Evolutionary conservation across 2,113 vertebrate species (phyloP).

Genomic region (Pterocles burchelli): DNA sequence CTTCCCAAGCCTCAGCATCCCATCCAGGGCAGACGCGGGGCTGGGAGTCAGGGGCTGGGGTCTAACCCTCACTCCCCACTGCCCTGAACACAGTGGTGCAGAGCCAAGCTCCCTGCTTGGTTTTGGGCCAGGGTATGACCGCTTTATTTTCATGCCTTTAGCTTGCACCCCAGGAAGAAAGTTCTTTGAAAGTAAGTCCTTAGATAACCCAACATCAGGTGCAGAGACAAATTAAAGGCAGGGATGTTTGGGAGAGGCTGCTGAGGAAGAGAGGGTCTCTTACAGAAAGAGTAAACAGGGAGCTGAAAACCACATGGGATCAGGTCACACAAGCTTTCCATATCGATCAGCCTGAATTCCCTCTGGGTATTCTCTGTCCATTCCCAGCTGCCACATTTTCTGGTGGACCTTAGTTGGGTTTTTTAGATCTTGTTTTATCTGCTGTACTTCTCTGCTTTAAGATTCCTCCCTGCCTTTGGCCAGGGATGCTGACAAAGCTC

Average conservation of each 20-base stretch:
- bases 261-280: background rate
- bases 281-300: background rate
- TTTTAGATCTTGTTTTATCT: background rate
- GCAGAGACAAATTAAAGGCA: background rate
- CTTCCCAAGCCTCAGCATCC: background rate
- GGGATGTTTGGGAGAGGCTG: background rate
- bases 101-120: background rate
- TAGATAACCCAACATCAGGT: background rate
- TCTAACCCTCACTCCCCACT: background rate
- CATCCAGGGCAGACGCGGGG: background rate
- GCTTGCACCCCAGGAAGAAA: background rate
- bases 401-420: background rate
- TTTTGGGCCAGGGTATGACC: background rate
- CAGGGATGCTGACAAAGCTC: background rate
- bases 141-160: background rate
- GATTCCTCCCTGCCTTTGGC: background rate
- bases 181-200: background rate
- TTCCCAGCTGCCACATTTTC: background rate
- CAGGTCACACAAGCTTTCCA: background rate
- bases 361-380: background rate
- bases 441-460: background rate
- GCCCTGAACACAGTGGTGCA: background rate
- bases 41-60: background rate
- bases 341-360: background rate
- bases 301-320: background rate